Evolutionary conservation across 2,797 vertebrate species (phyloP).

Genomic region (Eospalax fontanierii): DNA sequence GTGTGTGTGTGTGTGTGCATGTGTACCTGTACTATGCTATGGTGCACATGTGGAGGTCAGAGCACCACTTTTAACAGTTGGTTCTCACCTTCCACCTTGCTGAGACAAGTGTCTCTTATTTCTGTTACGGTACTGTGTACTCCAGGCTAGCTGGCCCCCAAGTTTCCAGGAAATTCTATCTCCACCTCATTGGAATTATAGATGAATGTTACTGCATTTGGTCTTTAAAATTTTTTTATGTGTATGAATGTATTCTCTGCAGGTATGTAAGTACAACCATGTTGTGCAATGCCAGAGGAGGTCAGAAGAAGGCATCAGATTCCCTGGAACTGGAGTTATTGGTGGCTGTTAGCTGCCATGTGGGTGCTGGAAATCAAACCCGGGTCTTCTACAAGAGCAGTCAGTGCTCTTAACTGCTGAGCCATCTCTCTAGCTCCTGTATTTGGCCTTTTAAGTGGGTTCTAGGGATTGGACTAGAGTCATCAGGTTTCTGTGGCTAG

Average conservation of each 20-base stretch:
- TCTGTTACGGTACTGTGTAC: not conserved
- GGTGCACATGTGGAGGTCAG: not conserved
- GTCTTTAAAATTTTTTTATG: too few species aligned
- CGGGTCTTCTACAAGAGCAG: too few species aligned
- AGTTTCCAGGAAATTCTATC: not conserved
- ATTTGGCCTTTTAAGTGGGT: not conserved
- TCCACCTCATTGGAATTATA: not conserved
- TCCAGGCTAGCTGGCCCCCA: too few species aligned
- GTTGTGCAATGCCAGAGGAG: too few species aligned
- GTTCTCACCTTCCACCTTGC: not conserved
- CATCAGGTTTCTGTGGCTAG: not conserved
- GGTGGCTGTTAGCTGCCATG: too few species aligned
- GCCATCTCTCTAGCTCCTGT: too few species aligned
- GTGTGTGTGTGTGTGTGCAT: not conserved
- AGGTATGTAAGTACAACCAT: too few species aligned
- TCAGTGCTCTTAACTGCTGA: too few species aligned
- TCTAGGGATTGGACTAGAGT: not conserved
- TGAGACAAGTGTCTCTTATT: not conserved
- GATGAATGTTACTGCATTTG: not conserved
- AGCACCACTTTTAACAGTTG: not conserved
- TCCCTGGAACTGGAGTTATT: too few species aligned
- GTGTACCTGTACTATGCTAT: not conserved
- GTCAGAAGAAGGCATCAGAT: too few species aligned
- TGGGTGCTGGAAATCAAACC: too few species aligned
- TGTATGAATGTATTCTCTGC: too few species aligned